Evolutionary conservation across 2,888 invertebrate genomes (phyloP).

Genomic region (Stegana nigrithorax): DNA sequence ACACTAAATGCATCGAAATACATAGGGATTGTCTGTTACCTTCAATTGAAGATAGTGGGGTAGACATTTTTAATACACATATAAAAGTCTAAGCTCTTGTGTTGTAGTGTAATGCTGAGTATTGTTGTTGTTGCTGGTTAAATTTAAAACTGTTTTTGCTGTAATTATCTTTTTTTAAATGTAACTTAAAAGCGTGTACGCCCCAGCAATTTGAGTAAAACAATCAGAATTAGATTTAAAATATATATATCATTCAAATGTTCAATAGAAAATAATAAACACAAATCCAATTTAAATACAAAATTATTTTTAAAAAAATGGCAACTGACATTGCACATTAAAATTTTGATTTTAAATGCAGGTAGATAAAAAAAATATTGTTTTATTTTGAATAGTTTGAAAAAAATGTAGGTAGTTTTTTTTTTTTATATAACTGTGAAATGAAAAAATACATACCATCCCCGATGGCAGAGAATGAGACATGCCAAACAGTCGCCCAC

Average conservation of each 20-base stretch:
- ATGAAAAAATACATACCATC: conserved; percentile 67
- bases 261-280: background rate
- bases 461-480: conserved; percentile 69
- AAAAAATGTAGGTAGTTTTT: conserved; percentile 21
- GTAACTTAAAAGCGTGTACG: background rate
- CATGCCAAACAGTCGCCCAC: conserved; percentile 69
- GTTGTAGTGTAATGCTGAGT: too few species aligned
- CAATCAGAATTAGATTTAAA: background rate
- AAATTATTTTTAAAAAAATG: background rate
- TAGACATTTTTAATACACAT: too few species aligned
- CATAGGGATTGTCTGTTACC: too few species aligned
- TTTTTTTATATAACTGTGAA: conserved; percentile 32
- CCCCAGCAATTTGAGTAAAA: background rate
- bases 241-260: background rate
- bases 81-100: too few species aligned
- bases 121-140: background rate
- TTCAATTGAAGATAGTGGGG: too few species aligned
- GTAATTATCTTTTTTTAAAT: background rate
- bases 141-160: background rate
- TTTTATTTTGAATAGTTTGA: conserved; percentile 9
- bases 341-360: conserved; percentile 16
- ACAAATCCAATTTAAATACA: background rate
- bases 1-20: too few species aligned
- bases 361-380: conserved; percentile 28
- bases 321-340: background rate